Evolutionary conservation across 1,140 invertebrate species (phyloP).

Genomic region (Stenopsyche tienmushanensis): DNA sequence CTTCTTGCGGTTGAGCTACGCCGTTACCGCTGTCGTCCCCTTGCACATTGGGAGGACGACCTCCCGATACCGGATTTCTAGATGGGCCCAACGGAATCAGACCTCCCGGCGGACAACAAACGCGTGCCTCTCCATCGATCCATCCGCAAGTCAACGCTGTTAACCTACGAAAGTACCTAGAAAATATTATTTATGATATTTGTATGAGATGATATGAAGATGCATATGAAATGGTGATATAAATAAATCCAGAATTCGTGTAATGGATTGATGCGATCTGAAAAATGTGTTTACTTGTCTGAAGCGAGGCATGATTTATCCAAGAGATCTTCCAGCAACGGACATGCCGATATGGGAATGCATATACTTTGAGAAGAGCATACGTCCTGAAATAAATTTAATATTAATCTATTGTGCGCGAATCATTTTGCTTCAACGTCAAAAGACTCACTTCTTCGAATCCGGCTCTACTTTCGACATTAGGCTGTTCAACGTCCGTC

Average conservation of each 20-base stretch:
- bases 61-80: slow-evolving; percentile 12
- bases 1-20: not conserved
- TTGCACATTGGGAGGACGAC: not conserved
- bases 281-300: slow-evolving; percentile 46
- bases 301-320: slow-evolving; percentile 55
- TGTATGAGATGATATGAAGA: not conserved
- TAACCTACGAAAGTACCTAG: slow-evolving; percentile 54
- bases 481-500: slow-evolving; percentile 13
- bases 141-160: slow-evolving; percentile 52
- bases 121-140: slow-evolving; percentile 49
- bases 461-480: slow-evolving; percentile 16
- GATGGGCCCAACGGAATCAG: slow-evolving; percentile 42
- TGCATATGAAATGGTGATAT: not conserved
- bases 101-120: slow-evolving; percentile 54
- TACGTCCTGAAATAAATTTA: slow-evolving; percentile 44
- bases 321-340: slow-evolving; percentile 51
- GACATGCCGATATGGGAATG: slow-evolving; percentile 51
- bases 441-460: slow-evolving; percentile 28
- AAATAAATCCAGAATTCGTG: not conserved
- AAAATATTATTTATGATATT: slow-evolving; percentile 9
- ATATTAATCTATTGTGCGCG: not conserved
- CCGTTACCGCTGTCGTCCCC: slow-evolving; percentile 6
- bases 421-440: not conserved
- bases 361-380: slow-evolving; percentile 51
- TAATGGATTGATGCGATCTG: slow-evolving; percentile 2